Base-by-base conservation (phyloP, 2,888 invertebrate species). In the Hemistola chrysoprasaria region DNA sequence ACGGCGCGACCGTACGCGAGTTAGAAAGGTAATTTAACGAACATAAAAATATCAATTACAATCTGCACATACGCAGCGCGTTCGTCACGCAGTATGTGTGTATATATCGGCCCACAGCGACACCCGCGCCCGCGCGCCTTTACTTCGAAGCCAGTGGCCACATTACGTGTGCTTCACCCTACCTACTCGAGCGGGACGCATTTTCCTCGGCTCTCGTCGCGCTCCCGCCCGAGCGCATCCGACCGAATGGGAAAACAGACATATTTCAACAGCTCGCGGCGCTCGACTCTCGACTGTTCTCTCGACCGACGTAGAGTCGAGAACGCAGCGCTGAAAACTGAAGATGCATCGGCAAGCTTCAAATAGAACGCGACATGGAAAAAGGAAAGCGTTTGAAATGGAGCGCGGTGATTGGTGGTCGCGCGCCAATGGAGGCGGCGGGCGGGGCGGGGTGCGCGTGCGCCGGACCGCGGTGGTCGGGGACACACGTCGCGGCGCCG, bases 281-380 rank as follows among this genome's bases (percentile, higher is more conserved):
- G 31, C 1, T 1, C 27, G 6, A 57, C 49, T 50, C 3, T 11
- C 37, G 35, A 62, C 57, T 41, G 39, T 65, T n/a, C n/a, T n/a
- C 64, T 0, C 0, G 0, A 1, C 0, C 0, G 0, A 0, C 0
- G 6, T 62, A 78, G 36, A 56, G 70, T 61, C 35, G 6, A 62
- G 47, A 70, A 47, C 67, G 1, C 22, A 1, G 7, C 36, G 22
- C 35, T 31, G 36, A 29, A 37, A 44, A 47, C 25, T 25, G 53
- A 67, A 65, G 77, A 79, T 73, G 78, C 79, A 76, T 83, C 80
- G 76, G 60, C 77, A 79, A 80, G 84, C 86, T 84, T 85, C 85
- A 79, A 82, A 86, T 87, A 81, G 78, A 82, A 83, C 77, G 78
- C 78, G 77, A 79, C 79, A 81, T 72, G 82, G 85, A 79, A 85